Base-by-base conservation (phyloP, 2,888 invertebrate genomes). In the Stenolophus ochropezus region DNA sequence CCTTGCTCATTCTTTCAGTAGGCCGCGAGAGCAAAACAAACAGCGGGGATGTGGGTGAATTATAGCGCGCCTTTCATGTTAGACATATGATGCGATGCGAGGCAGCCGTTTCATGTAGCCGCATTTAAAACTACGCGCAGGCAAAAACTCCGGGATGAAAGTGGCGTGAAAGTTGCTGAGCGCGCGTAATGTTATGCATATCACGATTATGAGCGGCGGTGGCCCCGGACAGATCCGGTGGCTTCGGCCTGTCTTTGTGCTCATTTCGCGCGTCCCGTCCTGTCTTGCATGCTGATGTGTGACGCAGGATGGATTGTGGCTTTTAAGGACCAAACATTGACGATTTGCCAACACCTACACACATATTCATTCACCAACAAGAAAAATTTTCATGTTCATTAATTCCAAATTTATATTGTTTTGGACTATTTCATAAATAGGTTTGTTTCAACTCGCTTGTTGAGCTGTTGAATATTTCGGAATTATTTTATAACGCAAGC, bases 181-280 rank as follows among this genome's bases (percentile, higher is more conserved):
- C 27, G n/a, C n/a, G 25, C 53, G 74, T 75, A 75, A 75, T 75
- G 18, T 75, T 75, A 75, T 75, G 74, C 74, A 53, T 75, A 75
- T 51, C 74, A 75, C 74, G 74, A 75, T 75, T 75, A 75, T 75
- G 53, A 75, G 51, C 27, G 16, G 23, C 25, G 51, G n/a, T n/a
- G n/a, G n/a, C n/a, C n/a, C n/a, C 33, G 11, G 33, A 11, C 33
- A 11, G 33, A 42, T 4, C 47, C 49, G 51, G 53, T 53, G 73
- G 73, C 20, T 25, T 61, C 23, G 61, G 61, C 42, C 16, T 42
- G 69, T 69, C 47, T 69, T 61, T 61, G 61, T 61, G 61, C 61
- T 61, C 61, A 61, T 61, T 61, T 61, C 61, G 61, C 61, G 42
- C 1, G 47, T 20, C 56, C 20, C 20, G 21, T 2, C 20, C 25